Evolutionary conservation across 2,797 vertebrate species (phyloP), one percentile per base, ranked within the genome.

Genomic region (Eospalax fontanierii): DNA sequence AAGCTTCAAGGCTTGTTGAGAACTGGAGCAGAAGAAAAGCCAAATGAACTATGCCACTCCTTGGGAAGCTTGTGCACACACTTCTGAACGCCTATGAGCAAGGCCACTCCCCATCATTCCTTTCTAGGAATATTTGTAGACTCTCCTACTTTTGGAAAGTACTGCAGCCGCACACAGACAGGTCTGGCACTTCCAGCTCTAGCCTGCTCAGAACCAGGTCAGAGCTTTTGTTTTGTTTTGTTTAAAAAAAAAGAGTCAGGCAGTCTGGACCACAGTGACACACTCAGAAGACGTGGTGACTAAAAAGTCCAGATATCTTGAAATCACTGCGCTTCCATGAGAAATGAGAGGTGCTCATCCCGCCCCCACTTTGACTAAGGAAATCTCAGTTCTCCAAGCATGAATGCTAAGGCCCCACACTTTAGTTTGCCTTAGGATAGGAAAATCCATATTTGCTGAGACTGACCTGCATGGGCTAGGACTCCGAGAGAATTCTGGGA

Each of bases 361-460:
- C 46, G 6, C 6, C 19, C 50, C 4, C 0, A 6, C n/a, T 1
- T 12, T 16, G 28, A 71, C 65, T n/a, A 26, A 0, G 10, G 50
- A 35, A 18, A 11, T 19, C 19, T 30, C 12, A 0, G 0, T 9
- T 38, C 78, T 71, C 6, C 10, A 7, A 7, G 6, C 0, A 0
- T 0, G 0, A 0, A 0, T 15, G 38, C 22, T 65, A 33, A 15
- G 21, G 18, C 16, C 38, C 4, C 21, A 1, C 1, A 0, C 3
- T 30, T 35, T 3, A 26, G 19, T 1, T 15, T 0, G 0, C n/a
- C 1, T 0, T 2, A 8, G 12, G 28, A 2, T 16, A 6, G 15
- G 16, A 28, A 33, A 40, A 6, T 33, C 89, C 6, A 12, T 19
- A 76, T 18, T 2, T 14, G 7, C 57, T 33, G 6, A n/a, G 46